Percentiles rank a stretch among this genome's conserved stretches.
phyloP scores from a whole-genome alignment of 2,113 vertebrate genomes.

The Cinclus cinclus region DNA sequence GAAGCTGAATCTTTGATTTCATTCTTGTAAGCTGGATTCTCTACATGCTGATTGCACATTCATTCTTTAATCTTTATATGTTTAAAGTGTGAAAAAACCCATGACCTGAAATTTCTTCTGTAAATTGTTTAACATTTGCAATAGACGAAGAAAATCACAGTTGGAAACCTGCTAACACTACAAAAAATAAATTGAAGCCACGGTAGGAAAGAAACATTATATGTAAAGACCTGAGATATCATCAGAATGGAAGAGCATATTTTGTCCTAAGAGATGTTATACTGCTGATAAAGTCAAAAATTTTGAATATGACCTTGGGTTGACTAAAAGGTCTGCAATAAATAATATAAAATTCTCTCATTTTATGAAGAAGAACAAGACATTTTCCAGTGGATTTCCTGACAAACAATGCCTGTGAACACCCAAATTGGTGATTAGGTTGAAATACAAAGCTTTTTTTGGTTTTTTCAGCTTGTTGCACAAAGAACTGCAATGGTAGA shows the following conservation, averaged over 20 bases:
- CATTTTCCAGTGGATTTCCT: neutral
- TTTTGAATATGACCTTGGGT: slow-evolving; percentile 32
- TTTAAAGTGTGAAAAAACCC: slow-evolving; percentile 43
- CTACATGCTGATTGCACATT: slow-evolving; percentile 53
- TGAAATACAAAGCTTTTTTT: neutral
- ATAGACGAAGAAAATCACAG: slow-evolving; percentile 66
- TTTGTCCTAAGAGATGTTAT: slow-evolving; percentile 47
- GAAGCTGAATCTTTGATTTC: slow-evolving; percentile 53
- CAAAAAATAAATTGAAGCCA: slow-evolving; percentile 56
- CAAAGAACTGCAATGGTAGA: neutral
- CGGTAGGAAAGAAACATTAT: slow-evolving; percentile 36
- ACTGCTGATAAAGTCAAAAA: slow-evolving; percentile 14
- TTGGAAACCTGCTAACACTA: slow-evolving; percentile 52
- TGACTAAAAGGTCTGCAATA: slow-evolving; percentile 33
- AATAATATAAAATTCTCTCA: slow-evolving; percentile 47
- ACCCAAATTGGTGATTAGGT: neutral
- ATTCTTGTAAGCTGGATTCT: slow-evolving; percentile 53
- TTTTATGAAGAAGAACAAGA: neutral
- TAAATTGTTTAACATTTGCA: slow-evolving; percentile 70
- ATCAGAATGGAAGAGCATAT: slow-evolving; percentile 24
- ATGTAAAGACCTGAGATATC: slow-evolving; percentile 25
- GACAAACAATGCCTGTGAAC: neutral
- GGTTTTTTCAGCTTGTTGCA: neutral
- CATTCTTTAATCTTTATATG: slow-evolving; percentile 65
- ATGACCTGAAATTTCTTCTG: slow-evolving; percentile 23